Evolutionary conservation across 2,797 vertebrate species (phyloP).

Genomic region (Enteromius trimaculatus): DNA sequence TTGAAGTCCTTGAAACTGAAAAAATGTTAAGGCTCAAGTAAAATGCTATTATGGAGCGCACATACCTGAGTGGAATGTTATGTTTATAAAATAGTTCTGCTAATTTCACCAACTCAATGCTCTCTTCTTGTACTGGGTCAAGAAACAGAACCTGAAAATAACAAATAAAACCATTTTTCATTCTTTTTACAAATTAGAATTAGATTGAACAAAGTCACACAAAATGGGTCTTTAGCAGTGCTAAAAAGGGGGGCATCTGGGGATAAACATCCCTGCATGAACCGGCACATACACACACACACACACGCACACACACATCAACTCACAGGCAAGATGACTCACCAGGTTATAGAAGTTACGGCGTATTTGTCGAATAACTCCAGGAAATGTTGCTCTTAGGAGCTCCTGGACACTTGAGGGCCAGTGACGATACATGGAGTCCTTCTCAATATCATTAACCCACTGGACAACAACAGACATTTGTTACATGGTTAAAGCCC

Average conservation of each 20-base stretch:
- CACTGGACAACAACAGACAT: constrained; percentile 77
- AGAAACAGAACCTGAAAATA: constrained; percentile 79
- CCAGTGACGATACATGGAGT: constrained; percentile 86
- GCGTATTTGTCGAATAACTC: constrained; percentile 87
- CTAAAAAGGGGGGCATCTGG: not conserved
- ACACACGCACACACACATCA: not conserved
- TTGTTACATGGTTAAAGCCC: not conserved
- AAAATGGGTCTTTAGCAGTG: not conserved
- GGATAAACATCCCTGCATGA: not conserved
- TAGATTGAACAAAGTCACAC: not conserved
- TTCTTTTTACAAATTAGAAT: not conserved
- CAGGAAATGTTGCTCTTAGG: constrained; percentile 86
- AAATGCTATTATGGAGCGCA: constrained; percentile 39
- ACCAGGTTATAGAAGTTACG: constrained; percentile 96
- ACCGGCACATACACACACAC: not conserved
- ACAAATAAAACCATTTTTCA: not conserved
- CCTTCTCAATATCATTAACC: constrained; percentile 94
- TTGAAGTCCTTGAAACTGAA: not conserved
- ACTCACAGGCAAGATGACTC: constrained; percentile 64
- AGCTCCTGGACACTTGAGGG: constrained; percentile 88
- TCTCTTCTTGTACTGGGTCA: constrained; percentile 86
- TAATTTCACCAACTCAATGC: constrained; percentile 86
- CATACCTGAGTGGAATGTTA: constrained; percentile 90
- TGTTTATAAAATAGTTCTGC: constrained; percentile 90
- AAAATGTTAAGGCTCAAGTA: not conserved